Percentiles rank a stretch among this genome's conserved stretches.
These are phyloP conservation scores for Labeo catla DNA, from an alignment of 2,113 vertebrate species.

Conservation along the genomic window DNA sequence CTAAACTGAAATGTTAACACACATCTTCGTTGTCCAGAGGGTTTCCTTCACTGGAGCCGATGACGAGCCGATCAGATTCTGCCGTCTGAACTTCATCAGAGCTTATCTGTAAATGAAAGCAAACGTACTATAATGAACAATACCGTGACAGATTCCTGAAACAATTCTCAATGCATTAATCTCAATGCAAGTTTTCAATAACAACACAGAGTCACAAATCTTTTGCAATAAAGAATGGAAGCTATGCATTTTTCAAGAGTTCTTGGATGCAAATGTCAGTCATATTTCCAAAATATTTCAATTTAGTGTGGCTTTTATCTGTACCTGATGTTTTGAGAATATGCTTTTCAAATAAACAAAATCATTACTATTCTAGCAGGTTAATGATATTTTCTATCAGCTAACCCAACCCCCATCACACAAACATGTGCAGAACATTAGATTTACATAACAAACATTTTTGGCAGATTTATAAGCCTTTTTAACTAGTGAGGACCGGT, in stretches of 20 bases:
- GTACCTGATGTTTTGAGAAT: too few relatives aligned
- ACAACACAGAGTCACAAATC: background rate
- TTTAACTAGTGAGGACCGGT: too few relatives aligned
- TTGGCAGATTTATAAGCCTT: too few relatives aligned
- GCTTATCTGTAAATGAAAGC: background rate
- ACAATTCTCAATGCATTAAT: background rate
- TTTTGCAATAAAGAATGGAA: background rate
- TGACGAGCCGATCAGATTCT: constrained; percentile 51
- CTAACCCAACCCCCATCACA: too few relatives aligned
- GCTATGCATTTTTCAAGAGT: background rate
- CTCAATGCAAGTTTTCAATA: background rate
- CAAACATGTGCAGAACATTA: too few relatives aligned
- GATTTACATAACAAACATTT: too few relatives aligned
- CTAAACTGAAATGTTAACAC: constrained; percentile 8
- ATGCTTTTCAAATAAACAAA: too few relatives aligned
- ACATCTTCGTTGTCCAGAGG: constrained; percentile 38
- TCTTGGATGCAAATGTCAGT: background rate
- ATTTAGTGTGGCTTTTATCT: too few relatives aligned
- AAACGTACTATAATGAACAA: background rate
- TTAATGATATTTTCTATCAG: too few relatives aligned
- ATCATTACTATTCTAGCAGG: too few relatives aligned
- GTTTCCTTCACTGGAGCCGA: constrained; percentile 44
- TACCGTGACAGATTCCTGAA: too few relatives aligned
- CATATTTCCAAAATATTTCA: background rate
- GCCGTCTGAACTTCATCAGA: constrained; percentile 30